Evolutionary conservation across 2,888 invertebrate species (phyloP), one percentile per base, ranked within the genome.

Genomic region (Mimas tiliae): DNA sequence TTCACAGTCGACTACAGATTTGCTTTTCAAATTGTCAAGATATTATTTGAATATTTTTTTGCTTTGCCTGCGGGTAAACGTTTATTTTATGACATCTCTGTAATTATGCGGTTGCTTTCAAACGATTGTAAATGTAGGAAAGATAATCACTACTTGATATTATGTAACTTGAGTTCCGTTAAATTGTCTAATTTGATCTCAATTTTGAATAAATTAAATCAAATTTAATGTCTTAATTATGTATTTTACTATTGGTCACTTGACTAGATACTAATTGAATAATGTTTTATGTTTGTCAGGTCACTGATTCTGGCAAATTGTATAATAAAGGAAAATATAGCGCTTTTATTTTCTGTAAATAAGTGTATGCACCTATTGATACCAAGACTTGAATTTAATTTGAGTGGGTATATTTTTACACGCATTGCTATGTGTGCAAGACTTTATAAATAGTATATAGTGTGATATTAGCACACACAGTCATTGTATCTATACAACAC

Each of bases 121-220:
- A 58, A 42, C 12, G 19, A 38, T 58, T 58, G 4, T 1, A 42
- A 2, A 38, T 58, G 42, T 42, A 38, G 12, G 42, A 58, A 58
- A 58, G 42, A 12, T 4, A 58, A 19, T 19, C 3, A 6, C 19
- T 16, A 33, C 19, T 42, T 42, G 58, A 16, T 19, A 12, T 58
- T 58, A 42, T 38, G 19, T 58, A 58, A 58, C 6, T 42, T 58
- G 3, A 21, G 58, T 42, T 58, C 58, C 42, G 58, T 19, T 58
- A 38, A 58, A 38, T 58, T 19, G 2, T 58, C 19, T 9, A n/a
- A 55, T 9, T 38, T 16, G n/a, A n/a, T 51, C 38, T 1, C 27
- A 27, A 27, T 27, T 51, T 8, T 34, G 34, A 55, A 55, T 55
- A 33, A 16, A 16, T 16, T 8, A n/a, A 34, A 9, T 27, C 27